Base-by-base conservation (phyloP, 2,797 vertebrate species). In the Pangasius sanitwongsei region DNA sequence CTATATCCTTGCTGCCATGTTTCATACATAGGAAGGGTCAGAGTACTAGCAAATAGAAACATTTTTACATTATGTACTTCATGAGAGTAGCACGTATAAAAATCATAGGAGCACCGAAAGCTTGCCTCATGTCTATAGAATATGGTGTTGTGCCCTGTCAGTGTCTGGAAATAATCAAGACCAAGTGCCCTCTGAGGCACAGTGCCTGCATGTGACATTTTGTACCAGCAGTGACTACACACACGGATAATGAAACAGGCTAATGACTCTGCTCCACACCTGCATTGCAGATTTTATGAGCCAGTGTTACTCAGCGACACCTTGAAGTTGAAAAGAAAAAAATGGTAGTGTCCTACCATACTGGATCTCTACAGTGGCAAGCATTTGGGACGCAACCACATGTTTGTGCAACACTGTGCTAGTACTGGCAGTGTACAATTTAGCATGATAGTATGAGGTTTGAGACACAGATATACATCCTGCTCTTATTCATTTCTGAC, bases 91-190 rank as follows among this genome's bases (percentile, higher is more conserved):
- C 0, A 89, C 86, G 80, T 89, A 92, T 50, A 63, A 75, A 86
- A 77, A 37, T 93, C 94, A 93, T 92, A 91, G 93, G 93, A 94
- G 92, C 89, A 88, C 93, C 55, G 91, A 90, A 91, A 92, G 77
- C 53, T 91, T 87, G 78, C 92, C 91, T 91, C 83, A 34, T 85
- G 83, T 93, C 93, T 93, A 88, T 89, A 91, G 89, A 90, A 91
- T 92, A 92, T 86, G 93, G 50, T 55, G 95, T 94, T 95, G 94
- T 93, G 94, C 95, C 94, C 90, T 92, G 95, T 95, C 81, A 57
- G 72, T 92, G 94, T 94, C 96, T 96, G 96, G 95, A 94, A 96
- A 94, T 94, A 95, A 96, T 97, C 95, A 96, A 95, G 94, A 88
- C 90, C 92, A 93, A 93, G 69, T 87, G 50, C 63, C 48, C 86